Evolutionary conservation across 35 echinoderm and acorn worm species (phyloP).

Genomic region (Acanthaster planci): DNA sequence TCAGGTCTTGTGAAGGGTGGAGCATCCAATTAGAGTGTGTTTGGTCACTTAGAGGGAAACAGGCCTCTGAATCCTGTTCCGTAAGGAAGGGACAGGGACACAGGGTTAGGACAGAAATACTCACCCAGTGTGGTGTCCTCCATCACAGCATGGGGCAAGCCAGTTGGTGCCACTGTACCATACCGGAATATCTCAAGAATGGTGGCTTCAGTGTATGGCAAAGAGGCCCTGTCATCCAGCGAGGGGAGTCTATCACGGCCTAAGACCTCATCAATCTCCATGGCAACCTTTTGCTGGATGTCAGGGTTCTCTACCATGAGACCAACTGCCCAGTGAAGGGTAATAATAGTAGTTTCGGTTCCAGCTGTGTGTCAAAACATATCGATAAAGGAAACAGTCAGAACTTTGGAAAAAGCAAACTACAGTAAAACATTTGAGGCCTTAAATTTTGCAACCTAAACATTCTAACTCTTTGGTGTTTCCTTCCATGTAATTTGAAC

Average conservation of each 20-base stretch:
- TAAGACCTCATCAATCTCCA: conserved; percentile 75
- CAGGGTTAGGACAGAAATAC: too few relatives aligned
- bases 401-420: background rate
- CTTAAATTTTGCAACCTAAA: background rate
- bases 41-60: too few relatives aligned
- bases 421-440: background rate
- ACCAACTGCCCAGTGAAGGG: conserved; percentile 57
- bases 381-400: background rate
- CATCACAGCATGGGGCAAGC: conserved; percentile 50
- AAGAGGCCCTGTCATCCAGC: conserved; percentile 43
- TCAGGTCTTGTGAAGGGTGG: too few relatives aligned
- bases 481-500: too few relatives aligned
- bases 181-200: conserved; percentile 62
- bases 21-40: too few relatives aligned
- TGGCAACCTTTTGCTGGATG: conserved; percentile 55
- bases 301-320: conserved; percentile 61
- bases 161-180: conserved; percentile 43
- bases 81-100: too few relatives aligned
- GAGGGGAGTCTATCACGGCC: conserved; percentile 33
- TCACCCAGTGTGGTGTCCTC: conserved; percentile 47
- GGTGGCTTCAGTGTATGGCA: conserved; percentile 61
- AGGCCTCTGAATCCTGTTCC: too few relatives aligned
- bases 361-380: conserved; percentile 51
- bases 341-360: conserved; percentile 50
- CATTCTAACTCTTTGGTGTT: background rate